Evolutionary conservation across 2,797 vertebrate genomes (phyloP).

Genomic region (Urocyon cinereoargenteus): DNA sequence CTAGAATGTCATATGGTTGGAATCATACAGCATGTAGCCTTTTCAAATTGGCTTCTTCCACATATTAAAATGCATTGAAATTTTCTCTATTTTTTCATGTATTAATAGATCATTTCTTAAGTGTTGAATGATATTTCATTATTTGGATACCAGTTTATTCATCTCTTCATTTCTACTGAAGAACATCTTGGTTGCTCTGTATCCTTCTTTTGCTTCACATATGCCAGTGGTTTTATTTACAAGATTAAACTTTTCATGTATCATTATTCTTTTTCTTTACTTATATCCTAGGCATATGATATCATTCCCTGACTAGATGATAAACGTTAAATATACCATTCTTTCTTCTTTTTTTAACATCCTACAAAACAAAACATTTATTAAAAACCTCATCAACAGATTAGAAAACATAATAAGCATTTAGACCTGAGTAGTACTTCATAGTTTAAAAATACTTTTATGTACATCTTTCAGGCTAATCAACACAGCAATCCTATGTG

Average conservation of each 20-base stretch:
- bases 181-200: neutral
- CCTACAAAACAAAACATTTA: neutral
- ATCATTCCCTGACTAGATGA: neutral
- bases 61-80: neutral
- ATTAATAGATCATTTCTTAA: neutral
- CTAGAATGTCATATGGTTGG: neutral
- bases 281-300: neutral
- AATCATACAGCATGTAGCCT: neutral
- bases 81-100: neutral
- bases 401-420: conserved; percentile 9
- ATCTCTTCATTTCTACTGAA: neutral
- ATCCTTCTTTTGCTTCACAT: neutral
- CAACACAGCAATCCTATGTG: neutral
- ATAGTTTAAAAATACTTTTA: neutral
- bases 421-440: neutral
- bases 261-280: conserved; percentile 1
- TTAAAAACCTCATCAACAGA: neutral
- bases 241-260: neutral
- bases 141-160: neutral
- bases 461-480: conserved; percentile 25
- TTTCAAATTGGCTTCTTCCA: neutral
- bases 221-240: neutral
- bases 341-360: neutral
- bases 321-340: neutral
- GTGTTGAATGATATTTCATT: neutral